Evolutionary conservation across 2,113 vertebrate genomes (phyloP).

Genomic region (Xenopus borealis): DNA sequence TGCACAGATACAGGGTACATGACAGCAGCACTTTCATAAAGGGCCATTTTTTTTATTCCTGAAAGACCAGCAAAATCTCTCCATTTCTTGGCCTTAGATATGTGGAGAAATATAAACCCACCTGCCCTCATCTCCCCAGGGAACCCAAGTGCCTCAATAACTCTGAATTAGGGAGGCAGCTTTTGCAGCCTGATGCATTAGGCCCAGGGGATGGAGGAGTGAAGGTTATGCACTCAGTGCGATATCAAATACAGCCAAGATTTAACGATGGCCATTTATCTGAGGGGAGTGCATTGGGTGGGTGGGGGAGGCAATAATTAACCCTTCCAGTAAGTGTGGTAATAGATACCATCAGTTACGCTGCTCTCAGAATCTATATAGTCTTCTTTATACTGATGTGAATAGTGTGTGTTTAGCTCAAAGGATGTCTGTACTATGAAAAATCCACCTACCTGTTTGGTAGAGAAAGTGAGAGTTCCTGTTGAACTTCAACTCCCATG

Average conservation of each 20-base stretch:
- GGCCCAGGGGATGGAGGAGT: conserved; percentile 27
- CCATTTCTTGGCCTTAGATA: not conserved
- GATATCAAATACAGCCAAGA: conserved; percentile 22
- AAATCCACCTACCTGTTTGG: too few species aligned
- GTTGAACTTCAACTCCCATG: too few species aligned
- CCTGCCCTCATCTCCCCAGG: not conserved
- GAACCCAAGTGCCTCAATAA: conserved; percentile 15
- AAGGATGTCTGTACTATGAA: too few species aligned
- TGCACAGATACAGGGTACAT: too few species aligned
- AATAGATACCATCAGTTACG: too few species aligned
- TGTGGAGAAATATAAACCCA: conserved; percentile 22
- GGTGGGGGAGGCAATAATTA: conserved; percentile 17
- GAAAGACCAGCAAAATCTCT: not conserved
- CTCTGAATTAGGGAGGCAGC: conserved; percentile 30
- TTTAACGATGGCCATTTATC: conserved; percentile 25
- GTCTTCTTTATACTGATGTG: too few species aligned
- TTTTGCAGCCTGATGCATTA: conserved; percentile 26
- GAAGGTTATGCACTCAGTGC: conserved; percentile 33
- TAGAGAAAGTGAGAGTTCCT: too few species aligned
- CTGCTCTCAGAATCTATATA: too few species aligned
- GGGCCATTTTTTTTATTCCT: too few species aligned
- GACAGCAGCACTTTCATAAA: too few species aligned
- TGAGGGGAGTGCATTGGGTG: not conserved
- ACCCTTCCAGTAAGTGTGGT: not conserved
- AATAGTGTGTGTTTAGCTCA: too few species aligned